These are phyloP conservation scores for Linnaemya tessellans DNA, from an alignment of 2,888 invertebrate species.

Conservation along the genomic window DNA sequence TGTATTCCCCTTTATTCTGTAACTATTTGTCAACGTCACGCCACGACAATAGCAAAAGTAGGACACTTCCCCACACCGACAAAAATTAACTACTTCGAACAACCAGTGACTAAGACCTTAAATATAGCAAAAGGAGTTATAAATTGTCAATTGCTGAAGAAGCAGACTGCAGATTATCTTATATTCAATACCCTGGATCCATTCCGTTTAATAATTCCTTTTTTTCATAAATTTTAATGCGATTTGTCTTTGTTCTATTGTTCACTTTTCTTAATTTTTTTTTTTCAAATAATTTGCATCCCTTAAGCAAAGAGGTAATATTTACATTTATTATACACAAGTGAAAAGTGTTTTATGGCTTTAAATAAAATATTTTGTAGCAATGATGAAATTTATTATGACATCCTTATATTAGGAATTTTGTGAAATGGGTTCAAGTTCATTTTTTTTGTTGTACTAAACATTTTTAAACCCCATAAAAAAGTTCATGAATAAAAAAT, in stretches of 20 bases:
- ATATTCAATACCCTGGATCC: no score
- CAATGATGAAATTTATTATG: not conserved
- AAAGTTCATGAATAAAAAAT: not conserved
- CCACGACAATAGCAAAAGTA: no score
- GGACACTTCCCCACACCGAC: no score
- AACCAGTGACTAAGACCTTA: no score
- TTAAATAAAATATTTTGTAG: not conserved
- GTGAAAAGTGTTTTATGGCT: conserved; percentile 1
- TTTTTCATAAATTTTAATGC: not conserved
- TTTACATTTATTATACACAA: conserved; percentile 14
- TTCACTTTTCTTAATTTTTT: not conserved
- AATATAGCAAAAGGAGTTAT: no score
- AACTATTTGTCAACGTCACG: no score
- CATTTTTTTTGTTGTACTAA: not conserved
- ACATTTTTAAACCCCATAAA: not conserved
- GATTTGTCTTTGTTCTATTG: conserved; percentile 10
- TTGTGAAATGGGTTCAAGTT: not conserved
- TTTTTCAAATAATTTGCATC: conserved; percentile 1
- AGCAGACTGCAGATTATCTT: no score
- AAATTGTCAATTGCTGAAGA: no score
- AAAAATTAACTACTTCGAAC: no score
- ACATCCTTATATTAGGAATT: no score
- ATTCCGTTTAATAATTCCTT: not conserved
- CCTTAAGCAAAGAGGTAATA: conserved; percentile 3
- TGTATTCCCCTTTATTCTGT: no score